Conservation (phyloP, 2,113 vertebrate species). For the Galbula dea region DNA sequence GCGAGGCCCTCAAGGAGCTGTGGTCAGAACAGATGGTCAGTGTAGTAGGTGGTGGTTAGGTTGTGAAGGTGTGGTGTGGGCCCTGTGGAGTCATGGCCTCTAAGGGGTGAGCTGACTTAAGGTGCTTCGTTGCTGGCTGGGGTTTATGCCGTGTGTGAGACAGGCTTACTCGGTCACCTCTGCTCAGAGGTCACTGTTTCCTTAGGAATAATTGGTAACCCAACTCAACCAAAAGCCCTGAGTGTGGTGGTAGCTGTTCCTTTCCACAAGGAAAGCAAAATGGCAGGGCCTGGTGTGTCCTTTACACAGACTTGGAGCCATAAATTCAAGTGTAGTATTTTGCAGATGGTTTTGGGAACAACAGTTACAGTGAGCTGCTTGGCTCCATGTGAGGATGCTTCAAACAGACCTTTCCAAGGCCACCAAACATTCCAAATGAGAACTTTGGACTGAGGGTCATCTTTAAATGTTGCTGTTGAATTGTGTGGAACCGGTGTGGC, state of each 20-base stretch:
- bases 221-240: neutral
- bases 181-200: neutral
- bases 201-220: neutral
- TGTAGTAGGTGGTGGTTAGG: accelerated
- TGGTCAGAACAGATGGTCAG: neutral
- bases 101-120: neutral
- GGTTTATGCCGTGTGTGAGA: accelerated
- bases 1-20: neutral
- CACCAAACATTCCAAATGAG: neutral
- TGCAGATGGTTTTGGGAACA: neutral
- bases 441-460: neutral
- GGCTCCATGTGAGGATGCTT: accelerated
- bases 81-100: neutral
- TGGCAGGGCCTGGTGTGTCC: neutral
- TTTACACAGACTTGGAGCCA: neutral
- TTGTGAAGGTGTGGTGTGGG: neutral
- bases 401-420: neutral
- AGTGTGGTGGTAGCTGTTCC: too few species aligned
- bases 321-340: neutral
- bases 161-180: neutral
- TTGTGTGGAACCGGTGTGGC: neutral
- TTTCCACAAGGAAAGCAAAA: neutral
- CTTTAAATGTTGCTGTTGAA: neutral
- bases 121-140: neutral
- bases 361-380: neutral